Percentiles rank a stretch among this genome's conserved stretches.
Evolutionary conservation across 2,797 vertebrate species (phyloP).

Genomic region (Microhierax caerulescens): DNA sequence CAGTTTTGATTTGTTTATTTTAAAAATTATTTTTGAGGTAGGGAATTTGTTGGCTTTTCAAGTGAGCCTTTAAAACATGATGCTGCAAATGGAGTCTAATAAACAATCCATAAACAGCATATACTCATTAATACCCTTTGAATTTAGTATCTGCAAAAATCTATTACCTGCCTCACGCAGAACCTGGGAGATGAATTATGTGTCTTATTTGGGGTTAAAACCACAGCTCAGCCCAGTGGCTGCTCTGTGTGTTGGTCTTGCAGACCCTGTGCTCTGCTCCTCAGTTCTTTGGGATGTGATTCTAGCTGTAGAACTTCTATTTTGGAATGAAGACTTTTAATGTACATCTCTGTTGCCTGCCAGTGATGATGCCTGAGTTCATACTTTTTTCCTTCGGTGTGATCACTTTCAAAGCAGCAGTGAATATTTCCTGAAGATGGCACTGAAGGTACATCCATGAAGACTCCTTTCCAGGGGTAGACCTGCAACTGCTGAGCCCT

Average conservation of each 20-base stretch:
- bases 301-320: background rate
- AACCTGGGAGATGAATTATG: background rate
- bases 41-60: background rate
- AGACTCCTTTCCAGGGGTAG: background rate
- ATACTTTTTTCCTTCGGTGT: background rate
- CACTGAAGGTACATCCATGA: slow-evolving; percentile 51
- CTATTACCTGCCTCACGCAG: background rate
- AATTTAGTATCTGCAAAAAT: background rate
- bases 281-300: background rate
- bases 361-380: background rate
- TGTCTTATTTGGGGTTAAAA: background rate
- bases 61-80: background rate
- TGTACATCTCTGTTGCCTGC: background rate
- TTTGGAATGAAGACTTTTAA: background rate
- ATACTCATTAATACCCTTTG: background rate
- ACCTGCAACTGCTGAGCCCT: background rate
- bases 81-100: background rate
- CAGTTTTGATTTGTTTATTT: background rate
- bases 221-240: background rate
- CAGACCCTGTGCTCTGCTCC: background rate
- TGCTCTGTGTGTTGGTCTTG: background rate
- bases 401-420: background rate
- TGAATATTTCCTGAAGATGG: slow-evolving; percentile 68
- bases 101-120: background rate
- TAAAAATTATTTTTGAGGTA: background rate